Conservation (phyloP, 2,888 invertebrate genomes). For the Drosophila atripex region DNA sequence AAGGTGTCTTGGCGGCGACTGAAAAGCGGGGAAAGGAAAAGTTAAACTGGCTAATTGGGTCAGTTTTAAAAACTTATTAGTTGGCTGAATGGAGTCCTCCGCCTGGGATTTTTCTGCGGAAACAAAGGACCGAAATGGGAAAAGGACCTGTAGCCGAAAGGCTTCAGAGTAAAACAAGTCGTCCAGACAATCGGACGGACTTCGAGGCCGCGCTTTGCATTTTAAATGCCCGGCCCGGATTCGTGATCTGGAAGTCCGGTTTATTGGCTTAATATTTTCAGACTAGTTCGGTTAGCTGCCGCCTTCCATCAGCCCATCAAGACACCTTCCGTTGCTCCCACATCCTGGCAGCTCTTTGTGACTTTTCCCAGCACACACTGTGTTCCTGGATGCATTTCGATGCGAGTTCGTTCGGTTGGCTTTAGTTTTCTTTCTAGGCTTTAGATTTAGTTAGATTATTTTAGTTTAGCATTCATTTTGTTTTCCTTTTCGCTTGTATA, state of each 20-base stretch:
- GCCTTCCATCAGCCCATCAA: conserved; percentile 14
- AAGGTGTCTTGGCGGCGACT: conserved; percentile 32
- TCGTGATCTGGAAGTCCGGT: conserved; percentile 13
- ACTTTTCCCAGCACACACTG: conserved; percentile 9
- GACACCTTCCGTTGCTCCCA: conserved; percentile 11
- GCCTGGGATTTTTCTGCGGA: conserved; percentile 8
- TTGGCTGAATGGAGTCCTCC: conserved; percentile 35
- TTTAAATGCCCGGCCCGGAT: not conserved
- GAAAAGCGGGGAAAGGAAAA: conserved; percentile 14
- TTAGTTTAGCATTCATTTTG: conserved; percentile 55
- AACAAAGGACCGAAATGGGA: conserved; percentile 26
- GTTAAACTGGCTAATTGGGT: conserved; percentile 66
- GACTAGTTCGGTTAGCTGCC: conserved; percentile 12
- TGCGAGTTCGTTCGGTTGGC: conserved; percentile 40
- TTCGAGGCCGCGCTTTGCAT: conserved; percentile 12
- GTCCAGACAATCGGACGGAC: not conserved
- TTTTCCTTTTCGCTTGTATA: conserved; percentile 24
- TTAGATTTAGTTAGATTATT: conserved; percentile 42
- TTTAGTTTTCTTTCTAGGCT: conserved; percentile 34
- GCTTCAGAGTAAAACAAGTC: conserved; percentile 1
- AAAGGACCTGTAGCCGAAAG: conserved; percentile 12
- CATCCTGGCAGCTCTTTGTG: conserved; percentile 10
- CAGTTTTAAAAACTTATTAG: conserved; percentile 63
- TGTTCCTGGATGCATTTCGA: conserved; percentile 56
- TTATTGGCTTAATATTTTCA: conserved; percentile 18